A percentile compares a stretch with the other conserved stretches of the same genome.
phyloP scores from a whole-genome alignment of 1,140 invertebrate species.

The Chelonus insularis region DNA sequence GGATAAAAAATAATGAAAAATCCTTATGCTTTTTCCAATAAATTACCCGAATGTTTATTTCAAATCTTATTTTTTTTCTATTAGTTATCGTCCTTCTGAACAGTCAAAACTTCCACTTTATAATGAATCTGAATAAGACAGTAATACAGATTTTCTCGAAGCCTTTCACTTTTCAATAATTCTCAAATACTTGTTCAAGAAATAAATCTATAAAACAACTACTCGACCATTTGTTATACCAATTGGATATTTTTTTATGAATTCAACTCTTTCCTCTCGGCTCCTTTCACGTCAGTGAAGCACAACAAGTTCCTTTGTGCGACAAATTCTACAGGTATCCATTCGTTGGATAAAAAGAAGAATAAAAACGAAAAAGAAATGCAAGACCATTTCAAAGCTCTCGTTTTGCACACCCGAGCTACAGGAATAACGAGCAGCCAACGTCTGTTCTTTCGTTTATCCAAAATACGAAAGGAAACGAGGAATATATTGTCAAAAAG shows the following conservation, averaged over 20 bases:
- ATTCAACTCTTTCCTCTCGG: not conserved
- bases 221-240: constrained; percentile 10
- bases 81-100: too few species aligned
- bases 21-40: too few species aligned
- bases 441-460: constrained; percentile 13
- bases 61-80: too few species aligned
- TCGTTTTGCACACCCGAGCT: not conserved
- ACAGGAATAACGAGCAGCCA: constrained; percentile 11
- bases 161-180: too few species aligned
- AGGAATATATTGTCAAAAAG: constrained; percentile 1
- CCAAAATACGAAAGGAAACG: constrained; percentile 4
- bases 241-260: constrained; percentile 8
- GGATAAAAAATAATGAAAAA: too few species aligned
- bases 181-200: not conserved
- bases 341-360: not conserved
- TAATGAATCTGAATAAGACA: too few species aligned
- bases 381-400: constrained; percentile 6
- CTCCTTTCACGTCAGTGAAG: constrained; percentile 10
- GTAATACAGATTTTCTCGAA: too few species aligned
- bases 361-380: not conserved
- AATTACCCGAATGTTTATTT: too few species aligned
- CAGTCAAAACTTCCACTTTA: too few species aligned
- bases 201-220: not conserved
- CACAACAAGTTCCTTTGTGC: constrained; percentile 7
- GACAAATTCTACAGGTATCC: constrained; percentile 15